phyloP scores from a whole-genome alignment of 2,797 vertebrate species.

The Anguilla marmorata region DNA sequence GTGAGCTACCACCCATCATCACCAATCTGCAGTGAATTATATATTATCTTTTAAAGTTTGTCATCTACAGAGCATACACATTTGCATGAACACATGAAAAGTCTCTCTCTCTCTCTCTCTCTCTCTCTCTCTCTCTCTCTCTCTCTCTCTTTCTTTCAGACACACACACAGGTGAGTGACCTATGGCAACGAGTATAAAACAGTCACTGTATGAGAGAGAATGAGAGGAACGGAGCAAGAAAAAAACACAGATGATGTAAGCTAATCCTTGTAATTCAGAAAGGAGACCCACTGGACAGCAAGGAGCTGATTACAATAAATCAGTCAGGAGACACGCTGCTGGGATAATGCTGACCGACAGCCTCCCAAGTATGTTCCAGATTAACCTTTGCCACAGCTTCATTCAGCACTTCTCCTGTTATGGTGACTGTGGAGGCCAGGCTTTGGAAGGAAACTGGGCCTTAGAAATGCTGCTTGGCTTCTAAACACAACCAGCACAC shows the following conservation, averaged over 20 bases:
- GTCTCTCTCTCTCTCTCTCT: neutral
- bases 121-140: neutral
- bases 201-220: neutral
- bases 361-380: constrained; percentile 61
- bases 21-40: neutral
- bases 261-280: constrained; percentile 54
- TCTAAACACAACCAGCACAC: constrained; percentile 53
- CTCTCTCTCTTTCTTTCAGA: neutral
- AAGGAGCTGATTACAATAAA: constrained; percentile 56
- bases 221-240: constrained; percentile 18
- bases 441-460: constrained; percentile 18
- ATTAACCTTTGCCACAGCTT: constrained; percentile 66
- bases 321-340: constrained; percentile 59
- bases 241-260: neutral
- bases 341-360: constrained; percentile 56
- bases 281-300: constrained; percentile 52
- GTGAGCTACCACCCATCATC: neutral
- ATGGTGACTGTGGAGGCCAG: constrained; percentile 54
- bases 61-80: neutral
- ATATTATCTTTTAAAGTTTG: too few species aligned
- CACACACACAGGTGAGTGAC: neutral
- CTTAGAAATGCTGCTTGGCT: constrained; percentile 50
- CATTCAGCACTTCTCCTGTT: constrained; percentile 54
- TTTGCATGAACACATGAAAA: neutral
- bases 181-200: neutral